Percentiles rank a stretch among this genome's conserved stretches.
Conservation (phyloP, 2,113 vertebrate genomes). For the Poeciliopsis turrubarensis region DNA sequence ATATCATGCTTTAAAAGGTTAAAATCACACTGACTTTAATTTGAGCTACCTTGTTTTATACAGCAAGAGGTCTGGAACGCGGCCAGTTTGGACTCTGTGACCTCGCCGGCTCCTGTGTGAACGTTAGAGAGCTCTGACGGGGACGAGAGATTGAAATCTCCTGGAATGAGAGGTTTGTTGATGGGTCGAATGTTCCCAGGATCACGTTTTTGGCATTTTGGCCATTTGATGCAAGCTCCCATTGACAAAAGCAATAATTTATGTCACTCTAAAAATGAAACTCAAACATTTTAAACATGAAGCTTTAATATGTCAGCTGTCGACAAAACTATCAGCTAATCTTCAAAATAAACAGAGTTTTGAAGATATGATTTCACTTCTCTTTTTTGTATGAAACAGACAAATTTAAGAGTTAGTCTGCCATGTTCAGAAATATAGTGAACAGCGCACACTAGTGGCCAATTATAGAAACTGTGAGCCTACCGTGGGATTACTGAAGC, state of each 20-base stretch:
- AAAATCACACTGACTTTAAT: too few relatives aligned
- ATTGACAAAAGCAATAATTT: not conserved
- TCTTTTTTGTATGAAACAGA: not conserved
- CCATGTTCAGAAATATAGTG: not conserved
- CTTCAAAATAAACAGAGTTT: not conserved
- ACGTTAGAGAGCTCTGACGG: not conserved
- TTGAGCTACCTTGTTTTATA: not conserved
- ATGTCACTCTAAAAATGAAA: not conserved
- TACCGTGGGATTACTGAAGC: not conserved
- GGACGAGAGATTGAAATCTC: not conserved
- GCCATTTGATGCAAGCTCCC: not conserved
- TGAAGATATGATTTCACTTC: not conserved
- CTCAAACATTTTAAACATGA: not conserved
- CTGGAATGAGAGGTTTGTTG: not conserved
- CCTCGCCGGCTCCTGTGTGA: not conserved
- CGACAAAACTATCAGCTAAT: not conserved
- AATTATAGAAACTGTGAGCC: conserved; percentile 15
- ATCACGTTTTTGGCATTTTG: not conserved
- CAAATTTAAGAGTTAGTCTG: not conserved
- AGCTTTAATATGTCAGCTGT: not conserved
- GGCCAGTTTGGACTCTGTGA: not conserved
- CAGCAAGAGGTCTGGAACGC: not conserved
- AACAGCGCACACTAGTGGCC: conserved; percentile 49
- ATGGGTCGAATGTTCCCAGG: not conserved
- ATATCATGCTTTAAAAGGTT: too few relatives aligned